phyloP scores from a whole-genome alignment of 2,888 invertebrate genomes.

The Agrotis puta region DNA sequence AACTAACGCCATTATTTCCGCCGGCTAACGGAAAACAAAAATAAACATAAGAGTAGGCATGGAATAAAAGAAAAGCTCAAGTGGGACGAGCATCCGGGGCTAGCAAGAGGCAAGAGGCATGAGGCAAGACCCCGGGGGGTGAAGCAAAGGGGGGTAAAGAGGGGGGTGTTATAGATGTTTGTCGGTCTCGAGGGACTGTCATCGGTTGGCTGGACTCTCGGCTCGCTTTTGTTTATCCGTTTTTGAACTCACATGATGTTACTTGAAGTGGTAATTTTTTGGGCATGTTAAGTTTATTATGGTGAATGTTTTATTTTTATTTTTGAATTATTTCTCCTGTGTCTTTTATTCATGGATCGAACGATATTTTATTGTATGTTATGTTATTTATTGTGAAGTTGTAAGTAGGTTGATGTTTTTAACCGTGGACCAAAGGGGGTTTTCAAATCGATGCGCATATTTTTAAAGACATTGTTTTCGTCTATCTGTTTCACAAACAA shows the following conservation, averaged over 20 bases:
- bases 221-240: slow-evolving; percentile 84
- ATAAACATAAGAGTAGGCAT: slow-evolving; percentile 88
- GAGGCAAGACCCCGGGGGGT: slow-evolving; percentile 55
- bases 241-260: slow-evolving; percentile 79
- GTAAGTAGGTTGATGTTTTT: no score
- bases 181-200: slow-evolving; percentile 73
- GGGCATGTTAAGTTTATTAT: slow-evolving; percentile 29
- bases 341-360: no score
- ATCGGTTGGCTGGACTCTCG: slow-evolving; percentile 71
- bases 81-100: slow-evolving; percentile 87
- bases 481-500: not conserved
- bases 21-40: slow-evolving; percentile 89
- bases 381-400: no score
- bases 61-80: slow-evolving; percentile 89
- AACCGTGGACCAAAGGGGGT: no score
- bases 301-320: slow-evolving; percentile 11
- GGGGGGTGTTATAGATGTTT: slow-evolving; percentile 68
- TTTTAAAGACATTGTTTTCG: not conserved
- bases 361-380: no score
- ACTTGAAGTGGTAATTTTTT: slow-evolving; percentile 71
- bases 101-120: slow-evolving; percentile 76
- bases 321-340: slow-evolving; percentile 11
- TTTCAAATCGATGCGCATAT: no score
- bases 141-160: slow-evolving; percentile 58
- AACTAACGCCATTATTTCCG: slow-evolving; percentile 86